Conservation (phyloP, 2,888 invertebrate genomes). For the Mantis religiosa region DNA sequence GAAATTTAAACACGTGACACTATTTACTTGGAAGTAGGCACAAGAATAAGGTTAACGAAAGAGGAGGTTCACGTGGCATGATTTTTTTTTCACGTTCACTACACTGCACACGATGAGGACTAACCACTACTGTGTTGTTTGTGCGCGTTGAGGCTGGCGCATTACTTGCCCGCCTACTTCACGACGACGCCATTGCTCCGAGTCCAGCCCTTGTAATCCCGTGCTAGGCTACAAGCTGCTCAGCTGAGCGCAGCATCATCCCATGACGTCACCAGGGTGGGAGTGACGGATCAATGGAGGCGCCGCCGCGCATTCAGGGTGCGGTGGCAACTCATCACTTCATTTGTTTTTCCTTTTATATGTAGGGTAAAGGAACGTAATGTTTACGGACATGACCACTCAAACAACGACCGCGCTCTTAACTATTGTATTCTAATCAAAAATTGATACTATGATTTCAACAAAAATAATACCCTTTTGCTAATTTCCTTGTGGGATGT, state of each 20-base stretch:
- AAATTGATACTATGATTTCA: too few relatives aligned
- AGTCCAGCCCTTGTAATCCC: conserved; percentile 3
- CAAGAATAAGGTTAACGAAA: not conserved
- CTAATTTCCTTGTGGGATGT: too few relatives aligned
- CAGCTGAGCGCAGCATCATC: not conserved
- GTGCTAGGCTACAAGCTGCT: not conserved
- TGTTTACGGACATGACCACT: too few relatives aligned
- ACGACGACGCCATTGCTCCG: not conserved
- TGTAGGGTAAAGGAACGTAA: not conserved
- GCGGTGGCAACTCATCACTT: not conserved
- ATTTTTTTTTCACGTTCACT: too few relatives aligned
- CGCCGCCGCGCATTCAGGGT: not conserved
- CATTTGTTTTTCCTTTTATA: not conserved
- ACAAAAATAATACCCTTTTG: too few relatives aligned
- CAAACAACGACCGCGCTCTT: too few relatives aligned
- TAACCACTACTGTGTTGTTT: too few relatives aligned
- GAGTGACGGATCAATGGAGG: not conserved
- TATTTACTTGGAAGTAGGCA: not conserved
- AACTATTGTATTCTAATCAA: too few relatives aligned
- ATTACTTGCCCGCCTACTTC: too few relatives aligned
- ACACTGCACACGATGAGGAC: too few relatives aligned
- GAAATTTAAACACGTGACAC: not conserved
- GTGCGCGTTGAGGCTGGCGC: too few relatives aligned
- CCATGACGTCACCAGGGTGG: conserved; percentile 2
- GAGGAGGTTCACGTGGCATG: too few relatives aligned